Percentiles rank a stretch among this genome's conserved stretches.
These are phyloP conservation scores for Ataeniobius toweri DNA, from an alignment of 2,797 vertebrate species.

Conservation along the genomic window DNA sequence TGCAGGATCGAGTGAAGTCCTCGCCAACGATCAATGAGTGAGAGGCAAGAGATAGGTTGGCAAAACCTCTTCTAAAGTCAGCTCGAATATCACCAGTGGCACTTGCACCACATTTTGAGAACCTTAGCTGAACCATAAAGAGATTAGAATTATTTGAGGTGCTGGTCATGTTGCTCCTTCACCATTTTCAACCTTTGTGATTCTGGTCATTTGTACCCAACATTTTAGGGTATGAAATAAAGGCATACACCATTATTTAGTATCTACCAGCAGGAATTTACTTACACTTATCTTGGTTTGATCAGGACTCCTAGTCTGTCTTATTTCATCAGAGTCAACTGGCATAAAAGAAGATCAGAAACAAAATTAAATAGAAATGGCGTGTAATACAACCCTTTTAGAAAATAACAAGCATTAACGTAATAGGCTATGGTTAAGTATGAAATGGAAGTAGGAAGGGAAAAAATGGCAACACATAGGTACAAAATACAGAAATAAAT, in stretches of 20 bases:
- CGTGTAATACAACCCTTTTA: not conserved
- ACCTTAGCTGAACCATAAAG: too few species aligned
- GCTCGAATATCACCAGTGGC: not conserved
- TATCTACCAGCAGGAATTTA: not conserved
- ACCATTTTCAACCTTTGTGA: too few species aligned
- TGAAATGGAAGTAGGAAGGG: not conserved
- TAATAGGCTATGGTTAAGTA: not conserved
- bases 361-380: not conserved
- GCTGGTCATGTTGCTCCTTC: too few species aligned
- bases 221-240: not conserved
- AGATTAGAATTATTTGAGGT: too few species aligned
- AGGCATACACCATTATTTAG: not conserved
- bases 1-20: too few species aligned
- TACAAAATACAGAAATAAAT: not conserved
- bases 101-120: too few species aligned
- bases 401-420: not conserved
- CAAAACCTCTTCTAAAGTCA: not conserved
- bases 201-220: not conserved
- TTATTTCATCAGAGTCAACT: not conserved
- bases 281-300: not conserved
- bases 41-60: too few species aligned
- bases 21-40: too few species aligned
- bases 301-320: not conserved
- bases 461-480: not conserved
- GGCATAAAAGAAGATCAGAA: not conserved